phyloP scores from a whole-genome alignment of 2,797 vertebrate genomes.

The Oceanodroma leucorhoa region DNA sequence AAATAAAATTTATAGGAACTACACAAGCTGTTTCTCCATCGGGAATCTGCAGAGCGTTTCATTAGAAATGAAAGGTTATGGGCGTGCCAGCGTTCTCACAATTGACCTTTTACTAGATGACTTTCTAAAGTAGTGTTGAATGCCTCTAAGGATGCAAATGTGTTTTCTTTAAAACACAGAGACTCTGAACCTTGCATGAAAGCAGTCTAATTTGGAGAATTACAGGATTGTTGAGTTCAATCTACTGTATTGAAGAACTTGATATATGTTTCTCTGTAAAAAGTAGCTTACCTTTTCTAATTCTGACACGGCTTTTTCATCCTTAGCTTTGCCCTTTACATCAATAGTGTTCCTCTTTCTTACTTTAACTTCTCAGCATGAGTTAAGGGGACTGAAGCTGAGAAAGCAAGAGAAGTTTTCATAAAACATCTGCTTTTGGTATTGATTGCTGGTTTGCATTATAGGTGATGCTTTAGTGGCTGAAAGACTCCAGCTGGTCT shows the following conservation, averaged over 20 bases:
- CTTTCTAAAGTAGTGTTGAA: background rate
- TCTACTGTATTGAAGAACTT: background rate
- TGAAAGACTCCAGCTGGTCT: constrained; percentile 31
- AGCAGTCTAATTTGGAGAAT: constrained; percentile 16
- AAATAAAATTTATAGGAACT: background rate
- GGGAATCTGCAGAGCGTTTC: background rate
- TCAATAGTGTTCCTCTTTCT: constrained; percentile 2
- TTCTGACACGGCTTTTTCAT: background rate
- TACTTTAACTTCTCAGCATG: constrained; percentile 14
- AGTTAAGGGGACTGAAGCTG: constrained; percentile 19
- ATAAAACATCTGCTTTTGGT: constrained; percentile 44
- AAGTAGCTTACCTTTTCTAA: background rate
- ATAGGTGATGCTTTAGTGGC: constrained; percentile 1
- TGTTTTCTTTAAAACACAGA: constrained; percentile 3
- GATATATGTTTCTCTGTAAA: background rate
- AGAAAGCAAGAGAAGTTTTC: constrained; percentile 48
- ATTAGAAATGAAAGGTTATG: constrained; percentile 26
- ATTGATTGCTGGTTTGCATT: constrained; percentile 45
- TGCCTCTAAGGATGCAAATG: constrained; percentile 16
- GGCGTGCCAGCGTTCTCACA: background rate
- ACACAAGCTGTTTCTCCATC: background rate
- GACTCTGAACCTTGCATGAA: background rate
- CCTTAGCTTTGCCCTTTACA: constrained; percentile 1
- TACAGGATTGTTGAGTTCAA: background rate
- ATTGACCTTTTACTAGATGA: constrained; percentile 3